Evolutionary conservation across 2,888 invertebrate genomes (phyloP).

Genomic region (Leptopilina myrica): DNA sequence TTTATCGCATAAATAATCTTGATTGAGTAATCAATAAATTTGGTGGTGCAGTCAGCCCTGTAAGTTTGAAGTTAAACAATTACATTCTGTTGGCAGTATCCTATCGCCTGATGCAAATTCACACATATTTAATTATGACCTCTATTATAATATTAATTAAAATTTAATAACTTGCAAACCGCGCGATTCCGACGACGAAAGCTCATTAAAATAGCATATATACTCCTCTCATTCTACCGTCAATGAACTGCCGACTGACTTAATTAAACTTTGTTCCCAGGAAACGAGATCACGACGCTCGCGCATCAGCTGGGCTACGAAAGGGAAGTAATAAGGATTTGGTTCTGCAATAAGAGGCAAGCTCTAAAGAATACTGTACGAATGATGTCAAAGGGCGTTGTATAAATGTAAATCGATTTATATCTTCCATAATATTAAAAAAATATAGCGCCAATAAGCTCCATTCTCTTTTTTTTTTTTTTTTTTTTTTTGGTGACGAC

Average conservation of each 20-base stretch:
- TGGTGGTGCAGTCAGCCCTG: slow-evolving; percentile 1
- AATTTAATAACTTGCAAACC: slow-evolving; percentile 39
- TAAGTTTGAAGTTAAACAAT: slow-evolving; percentile 32
- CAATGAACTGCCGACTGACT: slow-evolving; percentile 40
- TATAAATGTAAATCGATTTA: slow-evolving; percentile 46
- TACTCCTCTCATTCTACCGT: slow-evolving; percentile 33
- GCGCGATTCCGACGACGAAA: slow-evolving; percentile 29
- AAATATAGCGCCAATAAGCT: background rate
- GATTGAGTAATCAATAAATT: slow-evolving; percentile 45
- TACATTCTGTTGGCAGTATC: slow-evolving; percentile 28
- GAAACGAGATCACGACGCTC: slow-evolving; percentile 96
- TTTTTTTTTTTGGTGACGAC: background rate
- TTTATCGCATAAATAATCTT: slow-evolving; percentile 40
- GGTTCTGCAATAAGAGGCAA: slow-evolving; percentile 99
- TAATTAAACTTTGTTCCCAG: slow-evolving; percentile 78
- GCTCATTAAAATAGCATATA: slow-evolving; percentile 39
- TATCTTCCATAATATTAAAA: slow-evolving; percentile 4
- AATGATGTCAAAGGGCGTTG: slow-evolving; percentile 82
- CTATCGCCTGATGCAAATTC: slow-evolving; percentile 36
- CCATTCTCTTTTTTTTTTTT: background rate
- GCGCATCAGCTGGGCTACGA: slow-evolving; percentile 98
- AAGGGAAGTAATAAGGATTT: slow-evolving; percentile 97
- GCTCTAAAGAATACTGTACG: slow-evolving; percentile 98
- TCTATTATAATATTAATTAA: slow-evolving; percentile 38
- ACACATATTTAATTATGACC: slow-evolving; percentile 40